Percentiles rank a stretch among this genome's conserved stretches.
These are phyloP conservation scores for Verasper variegatus DNA, from an alignment of 2,113 vertebrate genomes.

Conservation along the genomic window DNA sequence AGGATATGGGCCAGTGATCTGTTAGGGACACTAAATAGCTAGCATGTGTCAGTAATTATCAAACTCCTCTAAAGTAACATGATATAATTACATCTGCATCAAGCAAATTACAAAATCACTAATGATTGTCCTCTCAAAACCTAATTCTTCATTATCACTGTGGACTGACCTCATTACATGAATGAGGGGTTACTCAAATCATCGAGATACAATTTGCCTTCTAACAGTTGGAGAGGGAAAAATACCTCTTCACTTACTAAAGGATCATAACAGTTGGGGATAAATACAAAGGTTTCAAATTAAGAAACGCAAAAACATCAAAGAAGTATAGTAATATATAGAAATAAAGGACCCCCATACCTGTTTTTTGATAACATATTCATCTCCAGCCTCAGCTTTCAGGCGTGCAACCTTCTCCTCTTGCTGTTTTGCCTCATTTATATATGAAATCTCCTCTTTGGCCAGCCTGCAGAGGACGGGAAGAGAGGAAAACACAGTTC, in stretches of 20 bases:
- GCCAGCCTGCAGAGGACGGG: constrained; percentile 84
- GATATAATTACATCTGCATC: constrained; percentile 77
- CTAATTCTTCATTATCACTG: constrained; percentile 65
- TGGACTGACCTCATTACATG: constrained; percentile 63
- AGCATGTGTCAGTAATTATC: constrained; percentile 80
- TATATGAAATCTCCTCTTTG: constrained; percentile 93
- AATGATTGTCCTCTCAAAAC: constrained; percentile 69
- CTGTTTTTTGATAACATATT: constrained; percentile 95
- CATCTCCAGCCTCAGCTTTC: constrained; percentile 89
- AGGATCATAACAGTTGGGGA: constrained; percentile 1
- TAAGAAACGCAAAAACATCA: not conserved
- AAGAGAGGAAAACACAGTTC: constrained; percentile 10
- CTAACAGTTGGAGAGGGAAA: constrained; percentile 1
- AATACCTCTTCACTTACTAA: not conserved
- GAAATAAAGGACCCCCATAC: constrained; percentile 61
- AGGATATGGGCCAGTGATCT: constrained; percentile 65
- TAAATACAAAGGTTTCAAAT: not conserved
- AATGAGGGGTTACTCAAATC: constrained; percentile 35
- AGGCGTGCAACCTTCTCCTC: constrained; percentile 93
- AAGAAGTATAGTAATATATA: not conserved
- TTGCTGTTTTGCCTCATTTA: constrained; percentile 92
- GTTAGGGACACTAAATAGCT: constrained; percentile 67
- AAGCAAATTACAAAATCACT: constrained; percentile 75
- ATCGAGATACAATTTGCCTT: constrained; percentile 28
- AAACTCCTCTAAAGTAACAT: constrained; percentile 78